Base-by-base conservation (phyloP, 2,113 vertebrate species). In the Maccullochella peelii region DNA sequence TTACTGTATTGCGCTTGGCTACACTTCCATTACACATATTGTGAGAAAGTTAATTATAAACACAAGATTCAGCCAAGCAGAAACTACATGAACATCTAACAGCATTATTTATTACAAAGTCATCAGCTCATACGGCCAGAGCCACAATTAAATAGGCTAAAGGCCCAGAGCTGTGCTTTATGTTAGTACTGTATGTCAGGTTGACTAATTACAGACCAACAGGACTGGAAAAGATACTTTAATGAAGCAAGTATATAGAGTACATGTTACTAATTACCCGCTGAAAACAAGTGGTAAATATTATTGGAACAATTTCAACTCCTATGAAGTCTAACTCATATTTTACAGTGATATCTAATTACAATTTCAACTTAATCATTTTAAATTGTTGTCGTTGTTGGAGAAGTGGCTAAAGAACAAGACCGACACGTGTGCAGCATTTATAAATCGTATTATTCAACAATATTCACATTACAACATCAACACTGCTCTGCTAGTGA, bases 381-480 rank as follows among this genome's bases (percentile, higher is more conserved):
- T 54, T 0, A 49, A 57, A 65, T n/a, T n/a, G n/a, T n/a, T n/a
- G n/a, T n/a, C 21, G 6, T 52, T 67, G 30, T 61, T 40, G 16
- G 11, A 72, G 33, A 73, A 62, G 62, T 30, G 16, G 2, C n/a
- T 38, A 44, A 83, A 87, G 54, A 86, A 90, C 8, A 71, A 80
- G 50, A 87, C 85, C 75, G 70, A 90, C 84, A 86, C 82, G 4
- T 85, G 20, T 92, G 94, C 93, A 96, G 95, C 96, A 94, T 96
- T 97, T 95, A 91, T 91, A 95, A 96, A 97, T 97, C 96, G 96
- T 96, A 95, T 97, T 95, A 94, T 95, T 97, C 92, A 95, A 95
- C 95, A 95, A 92, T 96, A 89, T 97, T 97, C 95, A 97, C 96
- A 98, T 97, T 96, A 95, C 95, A 96, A 97, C 96, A 97, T 95